Evolutionary conservation across 30 jellyfish, hydroid and myxozoan genomes (phyloP).

Genomic region (Hydra vulgaris): DNA sequence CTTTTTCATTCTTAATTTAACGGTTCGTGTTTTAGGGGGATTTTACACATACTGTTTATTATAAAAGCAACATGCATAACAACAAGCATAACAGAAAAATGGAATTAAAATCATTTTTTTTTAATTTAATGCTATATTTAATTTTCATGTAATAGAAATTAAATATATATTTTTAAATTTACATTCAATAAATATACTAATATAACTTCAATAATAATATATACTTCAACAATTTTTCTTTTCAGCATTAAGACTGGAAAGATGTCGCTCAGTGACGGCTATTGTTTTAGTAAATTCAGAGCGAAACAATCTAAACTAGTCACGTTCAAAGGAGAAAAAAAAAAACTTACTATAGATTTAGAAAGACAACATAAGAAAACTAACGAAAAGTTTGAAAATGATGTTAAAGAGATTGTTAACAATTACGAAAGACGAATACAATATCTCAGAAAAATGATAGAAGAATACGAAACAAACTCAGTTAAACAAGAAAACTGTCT

Average conservation of each 20-base stretch:
- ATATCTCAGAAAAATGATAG: constrained; percentile 18
- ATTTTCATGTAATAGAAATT: too few relatives aligned
- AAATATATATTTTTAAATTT: too few relatives aligned
- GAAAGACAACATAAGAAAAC: constrained; percentile 10
- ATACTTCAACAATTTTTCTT: too few relatives aligned
- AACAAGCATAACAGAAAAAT: too few relatives aligned
- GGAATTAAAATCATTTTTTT: too few relatives aligned
- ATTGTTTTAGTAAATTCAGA: neutral
- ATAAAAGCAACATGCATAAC: too few relatives aligned
- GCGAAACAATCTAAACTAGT: neutral
- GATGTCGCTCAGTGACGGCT: neutral
- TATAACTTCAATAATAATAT: too few relatives aligned
- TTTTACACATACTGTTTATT: too few relatives aligned
- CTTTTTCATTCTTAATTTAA: too few relatives aligned
- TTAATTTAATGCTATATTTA: too few relatives aligned
- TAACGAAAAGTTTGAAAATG: constrained; percentile 6
- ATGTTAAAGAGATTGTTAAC: constrained; percentile 12
- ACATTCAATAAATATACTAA: too few relatives aligned
- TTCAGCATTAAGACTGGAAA: neutral
- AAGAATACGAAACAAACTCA: constrained; percentile 20
- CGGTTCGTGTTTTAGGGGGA: too few relatives aligned
- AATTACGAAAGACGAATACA: constrained; percentile 27
- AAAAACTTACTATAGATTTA: neutral
- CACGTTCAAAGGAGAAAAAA: neutral
- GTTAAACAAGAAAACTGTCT: neutral